phyloP scores from a whole-genome alignment of 1,140 invertebrate species.

The Lycorma delicatula region DNA sequence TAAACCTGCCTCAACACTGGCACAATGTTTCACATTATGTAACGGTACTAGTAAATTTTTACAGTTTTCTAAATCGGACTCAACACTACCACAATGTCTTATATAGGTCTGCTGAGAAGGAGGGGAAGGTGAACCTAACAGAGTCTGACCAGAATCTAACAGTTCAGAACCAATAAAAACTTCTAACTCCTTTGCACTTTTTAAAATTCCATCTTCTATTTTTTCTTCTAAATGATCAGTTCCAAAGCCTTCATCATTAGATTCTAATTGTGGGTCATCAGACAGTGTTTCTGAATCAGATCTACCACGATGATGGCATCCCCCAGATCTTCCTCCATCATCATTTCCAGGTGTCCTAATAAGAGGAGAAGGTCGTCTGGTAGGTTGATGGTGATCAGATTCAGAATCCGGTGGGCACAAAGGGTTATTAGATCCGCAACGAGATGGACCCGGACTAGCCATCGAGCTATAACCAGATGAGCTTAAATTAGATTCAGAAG shows the following conservation, averaged over 20 bases:
- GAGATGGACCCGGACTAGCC: slow-evolving; percentile 65
- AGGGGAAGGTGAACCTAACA: slow-evolving; percentile 25
- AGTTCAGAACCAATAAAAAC: slow-evolving; percentile 44
- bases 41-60: neutral
- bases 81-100: slow-evolving; percentile 24
- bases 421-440: slow-evolving; percentile 67
- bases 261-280: slow-evolving; percentile 55
- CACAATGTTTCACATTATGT: slow-evolving; percentile 23
- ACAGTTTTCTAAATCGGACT: slow-evolving; percentile 19
- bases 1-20: slow-evolving; percentile 23
- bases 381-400: slow-evolving; percentile 41
- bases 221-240: slow-evolving; percentile 51
- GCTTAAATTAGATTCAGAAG: slow-evolving; percentile 69
- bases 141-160: slow-evolving; percentile 29
- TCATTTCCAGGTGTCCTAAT: slow-evolving; percentile 40
- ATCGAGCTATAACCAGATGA: slow-evolving; percentile 76
- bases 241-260: slow-evolving; percentile 40
- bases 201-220: slow-evolving; percentile 50
- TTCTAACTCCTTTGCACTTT: slow-evolving; percentile 56
- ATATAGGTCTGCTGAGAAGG: slow-evolving; percentile 10
- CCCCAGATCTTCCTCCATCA: slow-evolving; percentile 32
- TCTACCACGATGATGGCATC: slow-evolving; percentile 40
- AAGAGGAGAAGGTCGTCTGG: slow-evolving; percentile 43
- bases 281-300: slow-evolving; percentile 60
- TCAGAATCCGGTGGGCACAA: slow-evolving; percentile 60